Percentiles rank a stretch among this genome's conserved stretches.
These are phyloP conservation scores for Leptura quadrifasciata DNA, from an alignment of 2,888 invertebrate species.

Conservation along the genomic window DNA sequence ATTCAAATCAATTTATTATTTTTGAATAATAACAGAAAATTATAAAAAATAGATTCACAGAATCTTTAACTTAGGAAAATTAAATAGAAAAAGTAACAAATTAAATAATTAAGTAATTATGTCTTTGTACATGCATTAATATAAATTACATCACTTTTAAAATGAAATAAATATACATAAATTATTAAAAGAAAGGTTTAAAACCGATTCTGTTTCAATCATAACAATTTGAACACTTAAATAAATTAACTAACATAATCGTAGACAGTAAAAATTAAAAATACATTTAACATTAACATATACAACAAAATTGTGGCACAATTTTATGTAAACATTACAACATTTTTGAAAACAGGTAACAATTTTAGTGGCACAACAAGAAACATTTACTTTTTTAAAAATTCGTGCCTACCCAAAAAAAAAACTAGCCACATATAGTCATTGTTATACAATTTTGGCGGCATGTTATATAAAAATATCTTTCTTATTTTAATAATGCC, in stretches of 20 bases:
- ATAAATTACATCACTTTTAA: constrained; percentile 67
- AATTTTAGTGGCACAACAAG: constrained; percentile 61
- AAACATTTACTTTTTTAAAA: constrained; percentile 39
- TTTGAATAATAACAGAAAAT: constrained; percentile 65
- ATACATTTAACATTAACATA: constrained; percentile 64
- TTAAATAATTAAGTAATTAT: constrained; percentile 70
- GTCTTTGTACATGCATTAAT: constrained; percentile 70
- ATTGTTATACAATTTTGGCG: constrained; percentile 40
- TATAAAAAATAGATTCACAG: constrained; percentile 65
- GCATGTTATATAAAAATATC: constrained; percentile 47
- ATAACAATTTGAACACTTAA: constrained; percentile 61
- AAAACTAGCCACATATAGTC: constrained; percentile 37
- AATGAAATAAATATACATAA: constrained; percentile 68
- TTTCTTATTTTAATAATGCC: constrained; percentile 55
- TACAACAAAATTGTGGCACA: constrained; percentile 62
- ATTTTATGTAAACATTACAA: constrained; percentile 52
- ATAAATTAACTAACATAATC: constrained; percentile 62
- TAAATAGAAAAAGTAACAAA: constrained; percentile 69
- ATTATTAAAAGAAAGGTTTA: constrained; percentile 61
- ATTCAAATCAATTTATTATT: constrained; percentile 64
- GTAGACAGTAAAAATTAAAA: constrained; percentile 60
- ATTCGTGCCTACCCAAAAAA: constrained; percentile 38
- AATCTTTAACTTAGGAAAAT: constrained; percentile 65
- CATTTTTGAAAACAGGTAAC: constrained; percentile 61
- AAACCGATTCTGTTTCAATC: constrained; percentile 57